These are phyloP conservation scores for Cladorhizidae sp. DNA, from an alignment of 37 sponge, comb jelly and placozoan genomes.

Conservation along the genomic window DNA sequence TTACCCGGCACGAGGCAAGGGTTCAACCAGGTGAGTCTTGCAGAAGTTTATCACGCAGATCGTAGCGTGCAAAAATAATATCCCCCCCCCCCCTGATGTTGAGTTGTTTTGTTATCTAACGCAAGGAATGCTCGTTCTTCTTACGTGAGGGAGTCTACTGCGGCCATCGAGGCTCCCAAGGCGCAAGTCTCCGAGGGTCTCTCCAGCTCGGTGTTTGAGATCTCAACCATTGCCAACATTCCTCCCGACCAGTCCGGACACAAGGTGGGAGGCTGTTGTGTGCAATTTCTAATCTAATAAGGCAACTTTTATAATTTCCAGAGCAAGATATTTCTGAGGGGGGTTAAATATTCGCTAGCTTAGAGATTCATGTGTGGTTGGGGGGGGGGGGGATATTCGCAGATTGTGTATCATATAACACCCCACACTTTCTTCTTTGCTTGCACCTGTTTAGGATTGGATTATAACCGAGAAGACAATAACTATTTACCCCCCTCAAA, in stretches of 20 bases:
- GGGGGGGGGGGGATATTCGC: too few relatives aligned
- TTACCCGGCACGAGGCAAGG: slow-evolving; percentile 2
- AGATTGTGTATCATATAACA: too few relatives aligned
- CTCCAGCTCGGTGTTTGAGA: slow-evolving; percentile 64
- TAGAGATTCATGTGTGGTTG: too few relatives aligned
- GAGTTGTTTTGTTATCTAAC: background rate
- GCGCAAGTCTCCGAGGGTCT: slow-evolving; percentile 57
- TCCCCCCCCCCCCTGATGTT: background rate
- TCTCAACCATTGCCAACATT: slow-evolving; percentile 46
- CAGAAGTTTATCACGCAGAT: background rate
- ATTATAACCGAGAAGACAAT: too few relatives aligned
- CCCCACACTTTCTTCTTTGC: too few relatives aligned
- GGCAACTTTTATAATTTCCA: too few relatives aligned
- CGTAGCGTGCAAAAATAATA: background rate
- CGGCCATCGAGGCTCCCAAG: slow-evolving; percentile 7
- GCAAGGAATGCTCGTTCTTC: slow-evolving; percentile 27
- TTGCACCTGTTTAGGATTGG: too few relatives aligned
- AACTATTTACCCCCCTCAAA: too few relatives aligned
- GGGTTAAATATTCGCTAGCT: too few relatives aligned
- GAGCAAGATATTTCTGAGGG: too few relatives aligned
- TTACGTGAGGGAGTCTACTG: slow-evolving; percentile 6
- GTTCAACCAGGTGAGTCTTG: slow-evolving; percentile 6
- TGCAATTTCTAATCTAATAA: background rate
- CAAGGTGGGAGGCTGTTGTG: slow-evolving; percentile 28
- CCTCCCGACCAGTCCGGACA: slow-evolving; percentile 73